These are phyloP conservation scores for Entelurus aequoreus DNA, from an alignment of 2,113 vertebrate genomes.

Conservation along the genomic window DNA sequence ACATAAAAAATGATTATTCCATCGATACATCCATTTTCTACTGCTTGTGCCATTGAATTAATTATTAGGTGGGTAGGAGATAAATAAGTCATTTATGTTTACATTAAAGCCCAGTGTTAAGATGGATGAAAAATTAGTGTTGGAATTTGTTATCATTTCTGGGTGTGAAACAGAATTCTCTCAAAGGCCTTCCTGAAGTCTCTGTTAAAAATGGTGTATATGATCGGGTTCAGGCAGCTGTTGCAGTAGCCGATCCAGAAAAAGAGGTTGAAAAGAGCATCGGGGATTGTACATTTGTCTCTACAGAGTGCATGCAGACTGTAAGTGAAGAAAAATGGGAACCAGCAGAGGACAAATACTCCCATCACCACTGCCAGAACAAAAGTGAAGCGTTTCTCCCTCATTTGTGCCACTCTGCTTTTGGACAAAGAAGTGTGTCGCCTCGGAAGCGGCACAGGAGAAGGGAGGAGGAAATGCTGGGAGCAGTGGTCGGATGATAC, in stretches of 20 bases:
- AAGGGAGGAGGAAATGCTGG: slow-evolving; percentile 51
- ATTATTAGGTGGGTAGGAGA: too few species aligned
- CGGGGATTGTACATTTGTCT: slow-evolving; percentile 74
- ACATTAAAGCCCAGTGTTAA: too few species aligned
- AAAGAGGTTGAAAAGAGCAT: slow-evolving; percentile 85
- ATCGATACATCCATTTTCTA: too few species aligned
- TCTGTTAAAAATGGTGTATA: slow-evolving; percentile 77
- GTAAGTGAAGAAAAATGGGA: slow-evolving; percentile 87
- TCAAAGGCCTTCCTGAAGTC: slow-evolving; percentile 82
- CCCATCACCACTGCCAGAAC: slow-evolving; percentile 84
- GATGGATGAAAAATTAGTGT: too few species aligned
- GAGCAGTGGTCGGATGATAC: slow-evolving; percentile 36
- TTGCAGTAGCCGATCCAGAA: slow-evolving; percentile 83
- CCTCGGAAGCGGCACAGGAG: slow-evolving; percentile 42
- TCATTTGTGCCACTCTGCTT: slow-evolving; percentile 68
- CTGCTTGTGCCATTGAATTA: too few species aligned
- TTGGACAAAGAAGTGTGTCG: slow-evolving; percentile 62
- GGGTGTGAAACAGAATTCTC: slow-evolving; percentile 66
- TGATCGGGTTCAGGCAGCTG: slow-evolving; percentile 73
- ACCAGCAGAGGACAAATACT: slow-evolving; percentile 84
- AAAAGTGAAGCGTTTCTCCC: slow-evolving; percentile 81
- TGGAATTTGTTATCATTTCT: slow-evolving; percentile 37
- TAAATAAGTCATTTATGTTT: too few species aligned
- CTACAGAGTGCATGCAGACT: slow-evolving; percentile 79
- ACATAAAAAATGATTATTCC: too few species aligned